Conservation (phyloP, 2,888 invertebrate genomes). For the Acanthococcus lagerstroemiae region DNA sequence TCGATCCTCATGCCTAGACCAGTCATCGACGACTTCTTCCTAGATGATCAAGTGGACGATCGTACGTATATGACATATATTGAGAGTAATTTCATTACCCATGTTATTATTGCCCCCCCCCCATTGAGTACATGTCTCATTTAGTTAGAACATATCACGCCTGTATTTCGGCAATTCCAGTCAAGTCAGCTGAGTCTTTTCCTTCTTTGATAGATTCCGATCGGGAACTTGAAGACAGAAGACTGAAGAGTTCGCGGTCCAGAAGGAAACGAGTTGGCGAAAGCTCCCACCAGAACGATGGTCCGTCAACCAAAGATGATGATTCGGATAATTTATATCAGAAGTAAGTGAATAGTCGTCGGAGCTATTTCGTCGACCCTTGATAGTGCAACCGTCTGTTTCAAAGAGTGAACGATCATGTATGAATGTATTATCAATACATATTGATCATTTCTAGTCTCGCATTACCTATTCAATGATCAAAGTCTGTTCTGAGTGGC, state of each 20-base stretch:
- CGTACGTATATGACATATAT: background rate
- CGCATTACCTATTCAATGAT: too few species aligned
- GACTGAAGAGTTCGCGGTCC: background rate
- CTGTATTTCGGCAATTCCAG: background rate
- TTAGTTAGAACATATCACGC: too few species aligned
- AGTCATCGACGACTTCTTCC: background rate
- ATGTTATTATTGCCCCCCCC: too few species aligned
- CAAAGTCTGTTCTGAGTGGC: too few species aligned
- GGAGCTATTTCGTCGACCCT: too few species aligned
- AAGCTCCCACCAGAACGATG: background rate
- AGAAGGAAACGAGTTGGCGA: background rate
- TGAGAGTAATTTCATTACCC: background rate
- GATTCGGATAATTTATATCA: background rate
- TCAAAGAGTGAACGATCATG: too few species aligned
- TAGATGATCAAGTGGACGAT: background rate
- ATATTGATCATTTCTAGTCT: too few species aligned
- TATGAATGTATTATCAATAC: background rate
- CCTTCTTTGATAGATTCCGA: background rate
- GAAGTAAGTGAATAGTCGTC: background rate
- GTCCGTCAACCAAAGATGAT: background rate
- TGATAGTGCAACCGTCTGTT: too few species aligned
- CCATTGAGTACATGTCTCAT: too few species aligned
- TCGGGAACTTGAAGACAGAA: background rate
- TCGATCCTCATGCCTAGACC: background rate
- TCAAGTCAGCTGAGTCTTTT: background rate